These are phyloP conservation scores for Thomomys bottae DNA, from an alignment of 2,113 vertebrate genomes.

Conservation along the genomic window DNA sequence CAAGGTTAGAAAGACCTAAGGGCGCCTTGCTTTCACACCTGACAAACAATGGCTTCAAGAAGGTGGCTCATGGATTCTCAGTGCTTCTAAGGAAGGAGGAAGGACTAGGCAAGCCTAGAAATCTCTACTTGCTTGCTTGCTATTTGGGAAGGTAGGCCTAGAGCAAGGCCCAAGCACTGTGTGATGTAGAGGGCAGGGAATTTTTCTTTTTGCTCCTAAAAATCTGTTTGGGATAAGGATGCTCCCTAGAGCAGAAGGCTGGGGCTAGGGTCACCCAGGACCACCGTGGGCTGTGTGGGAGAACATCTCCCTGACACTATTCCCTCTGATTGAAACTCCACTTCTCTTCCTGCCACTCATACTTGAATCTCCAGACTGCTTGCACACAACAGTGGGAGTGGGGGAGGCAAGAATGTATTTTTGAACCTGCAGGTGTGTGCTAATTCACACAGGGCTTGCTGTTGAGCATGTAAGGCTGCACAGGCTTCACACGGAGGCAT, in stretches of 20 bases:
- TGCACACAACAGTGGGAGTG: no score
- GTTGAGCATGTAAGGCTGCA: not conserved
- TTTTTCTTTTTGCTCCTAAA: not conserved
- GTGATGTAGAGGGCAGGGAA: not conserved
- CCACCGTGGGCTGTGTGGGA: not conserved
- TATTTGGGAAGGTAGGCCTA: fast-evolving
- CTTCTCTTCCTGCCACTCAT: no score
- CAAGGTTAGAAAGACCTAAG: not conserved
- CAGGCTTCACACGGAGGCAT: not conserved
- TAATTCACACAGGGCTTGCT: not conserved
- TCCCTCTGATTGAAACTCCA: no score
- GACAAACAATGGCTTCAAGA: not conserved
- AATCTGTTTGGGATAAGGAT: not conserved
- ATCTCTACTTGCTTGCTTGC: not conserved
- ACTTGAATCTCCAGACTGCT: no score
- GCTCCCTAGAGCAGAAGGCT: not conserved
- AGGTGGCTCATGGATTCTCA: fast-evolving
- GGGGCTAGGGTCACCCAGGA: not conserved
- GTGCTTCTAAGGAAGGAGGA: not conserved
- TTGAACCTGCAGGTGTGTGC: no score
- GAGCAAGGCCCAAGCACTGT: not conserved
- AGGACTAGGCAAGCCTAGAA: no score
- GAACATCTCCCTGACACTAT: no score
- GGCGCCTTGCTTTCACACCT: not conserved
- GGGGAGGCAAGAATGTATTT: not conserved